Evolutionary conservation across 53 echinoderm and acorn worm species (phyloP).

Genomic region (Mesocentrotus franciscanus): DNA sequence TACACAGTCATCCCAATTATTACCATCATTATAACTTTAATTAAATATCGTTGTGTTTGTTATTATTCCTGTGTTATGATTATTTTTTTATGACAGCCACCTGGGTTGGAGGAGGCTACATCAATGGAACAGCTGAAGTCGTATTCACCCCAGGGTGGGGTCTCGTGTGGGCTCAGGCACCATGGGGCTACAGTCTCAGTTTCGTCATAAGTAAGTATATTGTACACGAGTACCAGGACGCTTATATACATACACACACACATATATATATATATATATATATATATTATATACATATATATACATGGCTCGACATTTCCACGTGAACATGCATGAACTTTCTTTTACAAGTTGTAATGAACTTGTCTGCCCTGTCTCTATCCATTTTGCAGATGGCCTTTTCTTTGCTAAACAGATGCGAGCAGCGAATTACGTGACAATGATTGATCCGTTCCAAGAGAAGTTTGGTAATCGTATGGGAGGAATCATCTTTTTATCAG

Average conservation of each 20-base stretch:
- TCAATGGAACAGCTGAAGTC: slow-evolving; percentile 75
- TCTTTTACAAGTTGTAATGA: no score
- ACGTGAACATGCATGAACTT: no score
- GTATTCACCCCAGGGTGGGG: slow-evolving; percentile 66
- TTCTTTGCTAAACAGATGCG: slow-evolving; percentile 81
- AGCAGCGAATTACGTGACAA: slow-evolving; percentile 71
- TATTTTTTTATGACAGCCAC: slow-evolving; percentile 55
- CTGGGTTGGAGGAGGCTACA: slow-evolving; percentile 83
- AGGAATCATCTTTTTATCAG: slow-evolving; percentile 74
- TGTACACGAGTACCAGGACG: neutral
- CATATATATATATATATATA: no score
- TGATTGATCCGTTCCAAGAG: slow-evolving; percentile 80
- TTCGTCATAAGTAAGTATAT: slow-evolving; percentile 69
- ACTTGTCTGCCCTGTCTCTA: neutral
- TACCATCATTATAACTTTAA: no score
- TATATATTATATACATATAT: no score
- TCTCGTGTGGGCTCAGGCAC: slow-evolving; percentile 72
- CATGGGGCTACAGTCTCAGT: slow-evolving; percentile 73
- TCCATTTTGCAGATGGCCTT: slow-evolving; percentile 62
- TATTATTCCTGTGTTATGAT: neutral
- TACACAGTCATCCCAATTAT: no score
- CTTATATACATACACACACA: no score
- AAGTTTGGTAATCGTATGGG: slow-evolving; percentile 81
- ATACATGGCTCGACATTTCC: no score
- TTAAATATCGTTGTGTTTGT: no score